Evolutionary conservation across 1,140 invertebrate genomes (phyloP), one percentile per base, ranked within the genome.

Genomic region (Maconellicoccus hirsutus): DNA sequence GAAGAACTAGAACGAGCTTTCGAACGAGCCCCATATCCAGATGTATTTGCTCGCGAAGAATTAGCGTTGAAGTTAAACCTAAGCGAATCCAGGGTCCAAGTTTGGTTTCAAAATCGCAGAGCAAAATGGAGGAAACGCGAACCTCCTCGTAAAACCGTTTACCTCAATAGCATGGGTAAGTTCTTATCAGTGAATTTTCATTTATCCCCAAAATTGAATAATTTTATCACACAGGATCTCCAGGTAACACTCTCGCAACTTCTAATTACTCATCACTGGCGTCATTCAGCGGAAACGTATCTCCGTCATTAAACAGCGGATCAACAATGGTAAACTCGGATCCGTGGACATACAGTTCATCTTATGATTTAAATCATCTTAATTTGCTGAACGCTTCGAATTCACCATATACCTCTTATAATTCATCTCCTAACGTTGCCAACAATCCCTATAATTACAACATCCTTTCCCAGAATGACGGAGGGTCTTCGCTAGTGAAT

Each of bases 121-220:
- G 96, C 96, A 7, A 98, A 98, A 79, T 98, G 96, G 96, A 84
- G 96, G 19, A 98, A 98, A 80, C 88, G 94, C 4, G 96, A 98
- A 80, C 97, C 97, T 14, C 96, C 95, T 0, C 87, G 97, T 72
- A 96, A 96, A 80, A 93, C 89, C 0, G 89, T 90, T 2, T 90
- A 90, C 76, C 86, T 89, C 70, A 83, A 84, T 76, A 81, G 82
- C 3, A 78, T 82, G 6, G 86, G 86, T 72, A 70, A 74, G 73
- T 72, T 39, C 42, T 7, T 0, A 66, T 26, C 29, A 26, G 42
- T 59, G 25, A 29, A 16, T 23, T n/a, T 39, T 38, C 6, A n/a
- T 21, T 8, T 1, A 70, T 16, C 7, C 6, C 66, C 14, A 19
- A 61, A 23, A 23, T 70, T n/a, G 19, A 25, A 26, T 19, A 0